These are phyloP conservation scores for Oscheius sp. DNA, from an alignment of 2,888 invertebrate genomes.

Conservation along the genomic window DNA sequence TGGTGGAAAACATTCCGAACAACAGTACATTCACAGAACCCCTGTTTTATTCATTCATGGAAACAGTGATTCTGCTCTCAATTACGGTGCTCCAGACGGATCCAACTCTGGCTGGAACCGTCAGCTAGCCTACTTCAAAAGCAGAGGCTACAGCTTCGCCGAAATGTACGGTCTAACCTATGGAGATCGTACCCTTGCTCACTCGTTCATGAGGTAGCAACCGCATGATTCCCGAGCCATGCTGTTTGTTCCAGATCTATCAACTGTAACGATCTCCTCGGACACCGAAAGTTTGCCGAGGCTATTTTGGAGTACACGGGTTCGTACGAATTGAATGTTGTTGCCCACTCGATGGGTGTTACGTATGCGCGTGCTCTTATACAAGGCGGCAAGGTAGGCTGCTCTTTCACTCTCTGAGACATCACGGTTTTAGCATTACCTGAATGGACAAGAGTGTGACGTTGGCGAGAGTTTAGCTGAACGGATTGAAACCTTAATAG, in stretches of 20 bases:
- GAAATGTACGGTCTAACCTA: constrained; percentile 70
- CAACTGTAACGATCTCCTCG: constrained; percentile 41
- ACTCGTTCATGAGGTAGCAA: constrained; percentile 48
- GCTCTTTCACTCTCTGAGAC: background rate
- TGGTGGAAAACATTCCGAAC: constrained; percentile 49
- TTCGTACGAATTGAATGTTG: constrained; percentile 48
- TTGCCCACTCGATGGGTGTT: constrained; percentile 65
- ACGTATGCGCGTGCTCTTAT: constrained; percentile 55
- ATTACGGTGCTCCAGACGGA: constrained; percentile 44
- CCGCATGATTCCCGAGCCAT: too few relatives aligned
- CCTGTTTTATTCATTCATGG: constrained; percentile 70
- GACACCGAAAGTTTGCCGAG: constrained; percentile 53
- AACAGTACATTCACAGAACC: constrained; percentile 42
- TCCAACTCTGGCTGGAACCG: constrained; percentile 63
- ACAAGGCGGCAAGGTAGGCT: constrained; percentile 54
- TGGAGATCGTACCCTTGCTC: constrained; percentile 57
- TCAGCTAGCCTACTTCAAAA: constrained; percentile 44
- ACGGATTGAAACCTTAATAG: constrained; percentile 52
- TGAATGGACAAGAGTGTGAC: constrained; percentile 40
- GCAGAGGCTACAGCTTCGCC: constrained; percentile 53
- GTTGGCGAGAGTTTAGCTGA: constrained; percentile 48
- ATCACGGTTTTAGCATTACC: constrained; percentile 6
- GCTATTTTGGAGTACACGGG: constrained; percentile 57
- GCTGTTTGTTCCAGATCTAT: constrained; percentile 37
- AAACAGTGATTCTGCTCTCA: constrained; percentile 68